These are phyloP conservation scores for Allolobophora icterica DNA, from an alignment of 2,888 invertebrate species.

Conservation along the genomic window DNA sequence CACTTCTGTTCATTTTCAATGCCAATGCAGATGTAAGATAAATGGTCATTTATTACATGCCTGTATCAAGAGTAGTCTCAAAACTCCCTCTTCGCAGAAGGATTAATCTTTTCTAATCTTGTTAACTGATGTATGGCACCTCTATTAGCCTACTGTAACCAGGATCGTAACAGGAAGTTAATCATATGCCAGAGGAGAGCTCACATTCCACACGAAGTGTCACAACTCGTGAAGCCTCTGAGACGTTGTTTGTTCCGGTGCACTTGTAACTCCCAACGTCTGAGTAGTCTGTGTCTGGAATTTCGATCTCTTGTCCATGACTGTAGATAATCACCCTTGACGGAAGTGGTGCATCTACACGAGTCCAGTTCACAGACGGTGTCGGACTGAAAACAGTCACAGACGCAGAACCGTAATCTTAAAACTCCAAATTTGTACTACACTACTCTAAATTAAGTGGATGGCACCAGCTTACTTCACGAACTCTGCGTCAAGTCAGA, in stretches of 20 bases:
- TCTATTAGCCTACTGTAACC: background rate
- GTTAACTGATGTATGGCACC: background rate
- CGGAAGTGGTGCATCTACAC: slow-evolving; percentile 29
- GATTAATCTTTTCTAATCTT: background rate
- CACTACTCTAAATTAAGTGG: too few species aligned
- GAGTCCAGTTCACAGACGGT: slow-evolving; percentile 39
- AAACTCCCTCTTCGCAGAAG: background rate
- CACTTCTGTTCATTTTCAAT: background rate
- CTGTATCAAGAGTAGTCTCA: background rate
- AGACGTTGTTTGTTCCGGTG: slow-evolving; percentile 23
- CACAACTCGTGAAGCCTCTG: slow-evolving; percentile 13
- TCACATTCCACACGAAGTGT: slow-evolving; percentile 37
- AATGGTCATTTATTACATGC: background rate
- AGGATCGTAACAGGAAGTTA: background rate
- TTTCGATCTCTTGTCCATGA: slow-evolving; percentile 38
- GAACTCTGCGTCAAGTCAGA: too few species aligned
- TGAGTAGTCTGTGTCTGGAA: slow-evolving; percentile 33
- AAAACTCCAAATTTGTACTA: too few species aligned
- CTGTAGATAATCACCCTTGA: slow-evolving; percentile 12
- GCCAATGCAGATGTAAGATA: background rate
- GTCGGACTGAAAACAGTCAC: slow-evolving; percentile 39
- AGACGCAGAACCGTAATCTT: background rate
- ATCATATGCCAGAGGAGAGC: background rate
- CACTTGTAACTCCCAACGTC: slow-evolving; percentile 40
- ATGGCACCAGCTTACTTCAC: too few species aligned